A percentile compares a stretch with the other conserved stretches of the same genome.
Conservation (phyloP, 2,113 vertebrate species). For the Labeo catla region DNA sequence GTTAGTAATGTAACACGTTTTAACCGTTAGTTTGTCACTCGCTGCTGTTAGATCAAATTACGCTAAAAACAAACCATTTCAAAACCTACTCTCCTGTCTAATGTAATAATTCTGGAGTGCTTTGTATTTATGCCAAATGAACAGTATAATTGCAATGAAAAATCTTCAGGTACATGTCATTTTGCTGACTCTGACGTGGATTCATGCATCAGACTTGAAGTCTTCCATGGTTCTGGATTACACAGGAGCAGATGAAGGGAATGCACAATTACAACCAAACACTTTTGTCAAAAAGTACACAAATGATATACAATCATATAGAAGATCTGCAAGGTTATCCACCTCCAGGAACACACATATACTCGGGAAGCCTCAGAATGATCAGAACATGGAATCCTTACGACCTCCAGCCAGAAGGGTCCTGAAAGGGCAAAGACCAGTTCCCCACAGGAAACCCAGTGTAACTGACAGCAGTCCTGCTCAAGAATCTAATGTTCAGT, state of each 20-base stretch:
- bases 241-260: constrained; percentile 33
- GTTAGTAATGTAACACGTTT: not conserved
- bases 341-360: constrained; percentile 13
- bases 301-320: constrained; percentile 6
- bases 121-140: not conserved
- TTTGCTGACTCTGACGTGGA: constrained; percentile 49
- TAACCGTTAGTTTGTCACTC: not conserved
- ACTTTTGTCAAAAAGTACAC: constrained; percentile 25
- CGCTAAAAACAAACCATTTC: not conserved
- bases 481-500: constrained; percentile 51
- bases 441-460: constrained; percentile 8
- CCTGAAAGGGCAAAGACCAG: constrained; percentile 40
- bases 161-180: constrained; percentile 40
- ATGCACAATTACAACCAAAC: constrained; percentile 27
- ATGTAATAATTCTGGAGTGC: not conserved
- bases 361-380: constrained; percentile 38
- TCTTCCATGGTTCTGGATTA: not conserved
- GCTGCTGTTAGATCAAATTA: not conserved
- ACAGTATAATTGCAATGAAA: constrained; percentile 40
- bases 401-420: constrained; percentile 23
- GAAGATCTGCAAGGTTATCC: not conserved
- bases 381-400: constrained; percentile 16
- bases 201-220: constrained; percentile 44
- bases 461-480: not conserved
- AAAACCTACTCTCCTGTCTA: not conserved